Base-by-base conservation (phyloP, 2,888 invertebrate genomes). In the Taphrorychus bicolor region DNA sequence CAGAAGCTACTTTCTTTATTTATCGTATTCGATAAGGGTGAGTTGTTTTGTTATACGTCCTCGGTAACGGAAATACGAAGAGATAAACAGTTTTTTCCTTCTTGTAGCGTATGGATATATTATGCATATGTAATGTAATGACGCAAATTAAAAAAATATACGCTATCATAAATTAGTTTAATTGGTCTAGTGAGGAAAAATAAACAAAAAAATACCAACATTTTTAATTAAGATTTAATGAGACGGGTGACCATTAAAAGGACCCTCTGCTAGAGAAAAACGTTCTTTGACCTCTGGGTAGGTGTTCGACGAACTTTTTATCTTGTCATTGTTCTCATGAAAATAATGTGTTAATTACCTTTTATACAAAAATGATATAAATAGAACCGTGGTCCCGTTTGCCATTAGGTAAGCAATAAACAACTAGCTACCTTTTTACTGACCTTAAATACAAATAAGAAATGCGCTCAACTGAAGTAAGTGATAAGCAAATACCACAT, bases 21-120 rank as follows among this genome's bases (percentile, higher is more conserved):
- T 69, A 69, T 69, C 69, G 64, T 52, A 64, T 60, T 69, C 59
- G 69, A 63, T 64, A 69, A 69, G 64, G 64, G 69, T 69, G 69
- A 60, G 58, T 69, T 69, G 64, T 69, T 69, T 69, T 63, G 59
- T 64, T 69, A 54, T 62, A 67, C 59, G 59, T 59, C 49, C 51
- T 41, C 59, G 48, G 64, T 69, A 69, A 69, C 69, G 69, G 69
- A 69, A 64, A 69, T 69, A 60, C 3, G 54, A 23, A 22, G 24
- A 69, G 69, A 64, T 69, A 69, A 69, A 64, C 64, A 48, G 9
- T 17, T 14, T 11, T 14, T 49, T 22, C 14, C 19, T 18, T 57
- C 40, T n/a, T n/a, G n/a, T n/a, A n/a, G n/a, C n/a, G n/a, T n/a
- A n/a, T n/a, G n/a, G n/a, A n/a, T n/a, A n/a, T n/a, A n/a, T n/a